Evolutionary conservation across 92 coral and sea anemone genomes (phyloP).

Genomic region (Epizoanthus illoricatus): DNA sequence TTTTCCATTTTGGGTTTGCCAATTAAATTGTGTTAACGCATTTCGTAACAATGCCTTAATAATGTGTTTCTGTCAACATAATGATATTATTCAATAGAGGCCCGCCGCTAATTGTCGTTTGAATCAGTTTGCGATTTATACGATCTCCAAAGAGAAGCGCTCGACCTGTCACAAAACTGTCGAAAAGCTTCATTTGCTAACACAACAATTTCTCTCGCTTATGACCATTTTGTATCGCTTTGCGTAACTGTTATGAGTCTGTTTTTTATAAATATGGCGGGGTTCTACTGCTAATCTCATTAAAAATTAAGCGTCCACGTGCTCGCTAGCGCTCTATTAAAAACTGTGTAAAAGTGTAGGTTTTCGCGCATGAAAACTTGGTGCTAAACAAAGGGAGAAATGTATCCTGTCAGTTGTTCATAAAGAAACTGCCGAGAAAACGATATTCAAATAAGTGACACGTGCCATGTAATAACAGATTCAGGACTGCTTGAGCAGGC

Average conservation of each 20-base stretch:
- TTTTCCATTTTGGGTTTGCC: conserved; percentile 76
- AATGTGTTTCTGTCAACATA: conserved; percentile 72
- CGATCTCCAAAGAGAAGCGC: conserved; percentile 44
- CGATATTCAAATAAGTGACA: conserved; percentile 5
- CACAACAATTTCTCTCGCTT: neutral
- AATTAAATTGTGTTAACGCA: conserved; percentile 84
- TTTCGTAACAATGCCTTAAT: conserved; percentile 73
- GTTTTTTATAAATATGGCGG: conserved; percentile 17
- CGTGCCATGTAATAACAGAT: conserved; percentile 16
- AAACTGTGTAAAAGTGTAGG: conserved; percentile 29
- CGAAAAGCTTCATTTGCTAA: conserved; percentile 34
- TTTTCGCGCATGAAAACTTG: conserved; percentile 7
- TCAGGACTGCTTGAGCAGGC: neutral
- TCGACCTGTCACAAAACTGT: conserved; percentile 42
- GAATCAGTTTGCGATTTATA: conserved; percentile 46
- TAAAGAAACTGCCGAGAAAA: neutral
- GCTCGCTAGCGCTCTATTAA: conserved; percentile 14
- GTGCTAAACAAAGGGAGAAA: conserved; percentile 22
- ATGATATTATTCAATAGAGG: conserved; percentile 62
- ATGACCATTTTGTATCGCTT: neutral
- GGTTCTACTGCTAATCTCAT: conserved; percentile 25
- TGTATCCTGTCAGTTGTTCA: conserved; percentile 17
- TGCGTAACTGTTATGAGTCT: neutral
- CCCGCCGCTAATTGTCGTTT: conserved; percentile 62
- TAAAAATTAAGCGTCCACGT: conserved; percentile 41